phyloP scores from a whole-genome alignment of 2,113 vertebrate genomes.

The Fregata magnificens region DNA sequence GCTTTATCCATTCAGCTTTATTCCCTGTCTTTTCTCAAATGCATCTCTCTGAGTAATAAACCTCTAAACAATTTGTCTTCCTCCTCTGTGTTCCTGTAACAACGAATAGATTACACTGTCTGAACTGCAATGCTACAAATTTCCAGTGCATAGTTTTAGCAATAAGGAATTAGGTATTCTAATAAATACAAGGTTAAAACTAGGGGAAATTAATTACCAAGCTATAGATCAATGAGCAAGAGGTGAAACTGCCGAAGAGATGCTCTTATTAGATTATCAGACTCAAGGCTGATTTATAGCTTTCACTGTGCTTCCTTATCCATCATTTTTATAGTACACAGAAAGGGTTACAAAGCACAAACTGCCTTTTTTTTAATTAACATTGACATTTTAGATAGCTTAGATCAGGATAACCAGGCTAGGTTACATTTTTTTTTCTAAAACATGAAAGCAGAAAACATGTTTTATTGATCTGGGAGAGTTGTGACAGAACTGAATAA shows the following conservation, averaged over 20 bases:
- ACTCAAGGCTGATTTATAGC: slow-evolving; percentile 67
- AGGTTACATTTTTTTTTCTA: neutral
- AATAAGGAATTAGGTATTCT: slow-evolving; percentile 70
- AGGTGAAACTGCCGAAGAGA: slow-evolving; percentile 67
- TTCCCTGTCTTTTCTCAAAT: neutral
- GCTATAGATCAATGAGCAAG: slow-evolving; percentile 66
- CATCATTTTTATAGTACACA: slow-evolving; percentile 73
- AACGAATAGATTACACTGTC: slow-evolving; percentile 56
- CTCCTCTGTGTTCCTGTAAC: neutral
- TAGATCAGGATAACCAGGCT: neutral
- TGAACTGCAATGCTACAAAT: slow-evolving; percentile 70
- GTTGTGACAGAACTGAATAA: neutral
- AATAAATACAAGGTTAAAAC: slow-evolving; percentile 74
- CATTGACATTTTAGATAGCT: slow-evolving; percentile 26
- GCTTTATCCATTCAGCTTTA: neutral
- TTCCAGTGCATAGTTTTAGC: slow-evolving; percentile 63
- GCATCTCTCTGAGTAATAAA: neutral
- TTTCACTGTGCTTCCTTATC: slow-evolving; percentile 65
- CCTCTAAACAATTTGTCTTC: neutral
- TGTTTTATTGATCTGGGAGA: neutral
- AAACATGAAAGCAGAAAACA: slow-evolving; percentile 17
- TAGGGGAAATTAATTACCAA: slow-evolving; percentile 72
- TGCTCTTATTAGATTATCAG: slow-evolving; percentile 74
- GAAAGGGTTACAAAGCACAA: slow-evolving; percentile 70
- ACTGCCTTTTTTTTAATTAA: slow-evolving; percentile 72